Percentiles rank a stretch among this genome's conserved stretches.
phyloP scores from a whole-genome alignment of 2,113 vertebrate species.

The Kryptolebias marmoratus region DNA sequence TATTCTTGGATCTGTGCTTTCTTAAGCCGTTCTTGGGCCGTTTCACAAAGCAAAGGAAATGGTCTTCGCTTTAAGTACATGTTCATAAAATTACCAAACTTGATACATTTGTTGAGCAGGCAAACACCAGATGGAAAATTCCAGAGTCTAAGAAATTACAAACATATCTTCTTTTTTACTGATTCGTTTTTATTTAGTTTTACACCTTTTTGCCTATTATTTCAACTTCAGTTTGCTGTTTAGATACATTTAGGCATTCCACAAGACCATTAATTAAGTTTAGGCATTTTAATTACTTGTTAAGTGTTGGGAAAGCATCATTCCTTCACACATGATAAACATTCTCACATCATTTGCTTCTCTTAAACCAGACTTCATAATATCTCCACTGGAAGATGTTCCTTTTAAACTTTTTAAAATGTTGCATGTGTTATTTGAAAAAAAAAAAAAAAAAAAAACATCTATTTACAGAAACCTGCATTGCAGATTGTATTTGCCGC shows the following conservation, averaged over 20 bases:
- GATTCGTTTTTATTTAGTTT: background rate
- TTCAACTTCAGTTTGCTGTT: too few relatives aligned
- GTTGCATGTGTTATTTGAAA: background rate
- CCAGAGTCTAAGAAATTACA: slow-evolving; percentile 33
- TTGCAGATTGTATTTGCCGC: background rate
- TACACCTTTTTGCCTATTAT: background rate
- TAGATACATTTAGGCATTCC: too few relatives aligned
- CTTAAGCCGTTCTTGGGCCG: slow-evolving; percentile 59
- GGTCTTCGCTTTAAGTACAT: slow-evolving; percentile 65
- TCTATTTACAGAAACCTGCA: too few relatives aligned
- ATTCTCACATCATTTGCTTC: background rate
- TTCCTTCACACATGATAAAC: background rate
- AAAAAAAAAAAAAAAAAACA: too few relatives aligned
- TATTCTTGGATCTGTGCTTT: slow-evolving; percentile 70
- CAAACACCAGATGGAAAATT: slow-evolving; percentile 54
- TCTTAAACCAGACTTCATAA: slow-evolving; percentile 16
- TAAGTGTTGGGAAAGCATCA: background rate
- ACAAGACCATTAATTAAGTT: too few relatives aligned
- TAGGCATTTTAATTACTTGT: background rate
- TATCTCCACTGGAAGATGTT: background rate
- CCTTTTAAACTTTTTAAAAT: slow-evolving; percentile 1
- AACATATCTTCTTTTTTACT: background rate
- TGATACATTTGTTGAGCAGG: slow-evolving; percentile 61
- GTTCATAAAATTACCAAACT: slow-evolving; percentile 71
- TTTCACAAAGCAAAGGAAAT: slow-evolving; percentile 65